A percentile compares a stretch with the other conserved stretches of the same genome.
These are phyloP conservation scores for Lacanobia wlatinum DNA, from an alignment of 2,888 invertebrate species.

Conservation along the genomic window DNA sequence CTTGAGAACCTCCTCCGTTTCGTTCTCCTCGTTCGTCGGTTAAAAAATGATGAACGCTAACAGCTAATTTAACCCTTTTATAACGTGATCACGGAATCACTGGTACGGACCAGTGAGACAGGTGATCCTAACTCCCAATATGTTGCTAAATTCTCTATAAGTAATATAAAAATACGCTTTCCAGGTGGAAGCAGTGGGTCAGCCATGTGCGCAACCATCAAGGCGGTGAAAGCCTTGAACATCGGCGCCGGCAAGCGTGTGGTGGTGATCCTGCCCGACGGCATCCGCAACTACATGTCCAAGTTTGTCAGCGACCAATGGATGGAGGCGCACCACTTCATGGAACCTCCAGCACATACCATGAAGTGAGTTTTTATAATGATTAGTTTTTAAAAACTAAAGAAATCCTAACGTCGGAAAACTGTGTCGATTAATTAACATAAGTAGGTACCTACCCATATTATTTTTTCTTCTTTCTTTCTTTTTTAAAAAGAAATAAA, in stretches of 20 bases:
- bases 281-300: constrained; percentile 98
- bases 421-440: too few relatives aligned
- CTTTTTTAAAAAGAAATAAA: too few relatives aligned
- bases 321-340: constrained; percentile 92
- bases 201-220: constrained; percentile 90
- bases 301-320: constrained; percentile 97
- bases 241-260: constrained; percentile 94
- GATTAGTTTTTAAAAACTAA: too few relatives aligned
- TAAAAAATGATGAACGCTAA: too few relatives aligned
- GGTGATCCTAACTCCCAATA: not conserved
- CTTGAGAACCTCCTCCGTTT: too few relatives aligned
- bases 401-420: too few relatives aligned
- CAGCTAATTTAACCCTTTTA: not conserved
- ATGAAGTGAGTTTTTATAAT: constrained; percentile 78
- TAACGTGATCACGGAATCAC: not conserved
- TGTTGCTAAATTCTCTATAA: not conserved
- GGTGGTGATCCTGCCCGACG: constrained; percentile 95
- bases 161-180: constrained; percentile 7
- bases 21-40: too few relatives aligned
- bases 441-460: too few relatives aligned
- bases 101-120: not conserved
- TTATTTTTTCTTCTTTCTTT: too few relatives aligned
- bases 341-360: constrained; percentile 69
- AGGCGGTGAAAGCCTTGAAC: constrained; percentile 91
- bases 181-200: constrained; percentile 95